A percentile compares a stretch with the other conserved stretches of the same genome.
Conservation (phyloP, 2,113 vertebrate genomes). For the Pseudonaja textilis region DNA sequence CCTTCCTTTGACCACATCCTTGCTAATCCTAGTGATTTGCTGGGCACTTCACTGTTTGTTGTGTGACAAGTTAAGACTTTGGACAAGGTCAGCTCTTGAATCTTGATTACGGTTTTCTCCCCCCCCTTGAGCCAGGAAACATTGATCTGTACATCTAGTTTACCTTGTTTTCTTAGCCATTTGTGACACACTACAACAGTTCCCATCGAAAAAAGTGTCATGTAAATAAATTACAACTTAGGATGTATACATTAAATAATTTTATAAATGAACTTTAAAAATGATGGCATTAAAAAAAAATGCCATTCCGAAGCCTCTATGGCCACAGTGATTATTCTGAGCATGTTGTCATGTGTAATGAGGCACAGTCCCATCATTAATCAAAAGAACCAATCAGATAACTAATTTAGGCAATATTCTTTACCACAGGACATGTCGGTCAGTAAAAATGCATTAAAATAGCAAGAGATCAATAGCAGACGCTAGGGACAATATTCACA, state of each 20-base stretch:
- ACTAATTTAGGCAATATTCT: constrained; percentile 93
- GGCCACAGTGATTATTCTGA: constrained; percentile 81
- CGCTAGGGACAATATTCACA: constrained; percentile 77
- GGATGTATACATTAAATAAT: constrained; percentile 86
- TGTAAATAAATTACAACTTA: constrained; percentile 87
- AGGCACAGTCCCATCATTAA: constrained; percentile 85
- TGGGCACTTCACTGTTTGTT: constrained; percentile 66
- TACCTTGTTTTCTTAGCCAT: constrained; percentile 91
- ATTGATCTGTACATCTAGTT: constrained; percentile 93
- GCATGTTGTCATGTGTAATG: constrained; percentile 88
- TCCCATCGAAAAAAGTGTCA: constrained; percentile 87
- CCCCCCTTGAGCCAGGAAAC: constrained; percentile 82
- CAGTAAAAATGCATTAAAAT: constrained; percentile 87
- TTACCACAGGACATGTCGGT: constrained; percentile 85
- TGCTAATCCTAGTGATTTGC: constrained; percentile 73
- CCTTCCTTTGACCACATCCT: constrained; percentile 49
- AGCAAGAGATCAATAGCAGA: constrained; percentile 82
- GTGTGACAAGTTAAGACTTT: constrained; percentile 81
- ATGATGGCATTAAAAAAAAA: constrained; percentile 69
- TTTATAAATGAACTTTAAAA: constrained; percentile 90
- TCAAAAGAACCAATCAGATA: constrained; percentile 92
- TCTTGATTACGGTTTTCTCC: constrained; percentile 83
- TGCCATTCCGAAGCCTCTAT: constrained; percentile 67
- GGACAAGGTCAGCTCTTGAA: constrained; percentile 87
- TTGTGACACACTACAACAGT: constrained; percentile 90